Conservation (phyloP, 92 coral and sea anemone genomes). For the Epizoanthus ramosus region DNA sequence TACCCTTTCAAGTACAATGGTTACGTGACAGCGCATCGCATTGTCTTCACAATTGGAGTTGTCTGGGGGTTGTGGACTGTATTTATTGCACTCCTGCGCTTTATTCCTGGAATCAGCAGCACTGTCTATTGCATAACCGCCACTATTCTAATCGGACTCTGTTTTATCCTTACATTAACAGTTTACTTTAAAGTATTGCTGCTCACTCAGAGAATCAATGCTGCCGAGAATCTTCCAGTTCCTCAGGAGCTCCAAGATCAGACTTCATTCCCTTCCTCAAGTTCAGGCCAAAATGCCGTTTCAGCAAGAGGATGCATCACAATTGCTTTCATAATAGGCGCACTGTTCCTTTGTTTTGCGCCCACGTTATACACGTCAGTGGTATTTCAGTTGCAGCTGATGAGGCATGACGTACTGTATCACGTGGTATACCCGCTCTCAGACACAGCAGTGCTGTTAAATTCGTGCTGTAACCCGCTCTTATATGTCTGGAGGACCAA, state of each 20-base stretch:
- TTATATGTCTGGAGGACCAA: slow-evolving; percentile 71
- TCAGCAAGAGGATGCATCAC: slow-evolving; percentile 50
- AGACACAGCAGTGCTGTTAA: slow-evolving; percentile 65
- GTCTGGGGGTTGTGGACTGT: slow-evolving; percentile 66
- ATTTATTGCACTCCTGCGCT: slow-evolving; percentile 54
- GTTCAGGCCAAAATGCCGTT: neutral
- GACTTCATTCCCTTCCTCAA: neutral
- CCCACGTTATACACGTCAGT: slow-evolving; percentile 64
- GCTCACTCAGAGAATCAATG: slow-evolving; percentile 48
- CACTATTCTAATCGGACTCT: slow-evolving; percentile 49
- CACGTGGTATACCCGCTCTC: slow-evolving; percentile 78
- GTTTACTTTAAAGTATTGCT: slow-evolving; percentile 68
- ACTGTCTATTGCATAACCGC: slow-evolving; percentile 55
- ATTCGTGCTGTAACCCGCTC: slow-evolving; percentile 67
- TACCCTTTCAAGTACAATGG: slow-evolving; percentile 71
- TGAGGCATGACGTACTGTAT: slow-evolving; percentile 44
- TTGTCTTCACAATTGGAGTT: slow-evolving; percentile 40
- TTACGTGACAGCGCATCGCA: slow-evolving; percentile 50
- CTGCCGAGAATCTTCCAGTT: neutral
- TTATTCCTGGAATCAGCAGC: slow-evolving; percentile 57
- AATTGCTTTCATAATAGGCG: slow-evolving; percentile 58
- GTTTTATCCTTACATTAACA: slow-evolving; percentile 54
- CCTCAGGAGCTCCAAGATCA: neutral
- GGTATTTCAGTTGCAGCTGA: slow-evolving; percentile 42
- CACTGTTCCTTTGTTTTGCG: slow-evolving; percentile 61